Percentiles rank a stretch among this genome's conserved stretches.
phyloP scores from a whole-genome alignment of 2,888 invertebrate species.

The Acrobasis suavella region DNA sequence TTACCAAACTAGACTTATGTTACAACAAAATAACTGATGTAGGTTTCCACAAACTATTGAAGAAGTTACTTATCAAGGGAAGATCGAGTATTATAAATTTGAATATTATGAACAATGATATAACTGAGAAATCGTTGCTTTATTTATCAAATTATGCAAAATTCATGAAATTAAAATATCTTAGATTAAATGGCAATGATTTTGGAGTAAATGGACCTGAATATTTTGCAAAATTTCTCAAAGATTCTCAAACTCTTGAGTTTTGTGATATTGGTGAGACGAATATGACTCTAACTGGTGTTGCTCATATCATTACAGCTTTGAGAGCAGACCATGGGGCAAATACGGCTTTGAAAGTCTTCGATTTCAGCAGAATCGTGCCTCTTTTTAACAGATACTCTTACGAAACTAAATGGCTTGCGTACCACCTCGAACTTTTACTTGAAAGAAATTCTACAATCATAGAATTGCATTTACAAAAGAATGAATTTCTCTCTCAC shows the following conservation, averaged over 20 bases:
- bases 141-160: constrained; percentile 59
- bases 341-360: constrained; percentile 58
- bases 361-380: constrained; percentile 65
- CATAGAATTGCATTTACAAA: constrained; percentile 82
- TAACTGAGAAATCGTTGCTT: constrained; percentile 67
- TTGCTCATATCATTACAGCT: constrained; percentile 77
- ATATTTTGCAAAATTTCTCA: constrained; percentile 74
- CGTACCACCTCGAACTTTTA: constrained; percentile 73
- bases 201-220: constrained; percentile 79
- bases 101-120: constrained; percentile 81
- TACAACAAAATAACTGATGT: constrained; percentile 81
- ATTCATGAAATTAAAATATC: constrained; percentile 68
- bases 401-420: constrained; percentile 74
- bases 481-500: constrained; percentile 82
- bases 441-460: constrained; percentile 66
- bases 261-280: constrained; percentile 82
- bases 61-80: constrained; percentile 65
- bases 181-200: constrained; percentile 83
- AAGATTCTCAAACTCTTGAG: constrained; percentile 66
- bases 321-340: constrained; percentile 64
- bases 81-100: constrained; percentile 76
- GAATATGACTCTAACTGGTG: constrained; percentile 79
- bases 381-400: constrained; percentile 65
- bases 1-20: constrained; percentile 77
- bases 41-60: constrained; percentile 70